Conservation (phyloP, 2,113 vertebrate species). For the Theristicus caerulescens region DNA sequence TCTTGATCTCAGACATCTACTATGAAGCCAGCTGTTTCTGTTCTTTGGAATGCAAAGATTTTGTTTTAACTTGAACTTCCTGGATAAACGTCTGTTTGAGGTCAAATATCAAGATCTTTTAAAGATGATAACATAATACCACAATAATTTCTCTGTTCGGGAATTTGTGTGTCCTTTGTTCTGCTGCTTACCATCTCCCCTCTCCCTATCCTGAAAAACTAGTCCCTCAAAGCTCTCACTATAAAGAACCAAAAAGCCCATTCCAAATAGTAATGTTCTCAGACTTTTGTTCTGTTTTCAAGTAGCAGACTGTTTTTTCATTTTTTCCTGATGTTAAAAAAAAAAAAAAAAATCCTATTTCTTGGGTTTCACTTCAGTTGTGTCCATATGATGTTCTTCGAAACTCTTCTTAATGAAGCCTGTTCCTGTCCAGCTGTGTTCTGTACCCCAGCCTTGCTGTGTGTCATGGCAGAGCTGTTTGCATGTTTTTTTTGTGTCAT, state of each 20-base stretch:
- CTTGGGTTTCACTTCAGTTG: background rate
- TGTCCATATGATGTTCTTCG: background rate
- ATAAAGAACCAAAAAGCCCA: background rate
- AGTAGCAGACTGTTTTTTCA: background rate
- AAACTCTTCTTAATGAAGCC: background rate
- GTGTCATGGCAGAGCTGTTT: background rate
- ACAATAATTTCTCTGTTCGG: background rate
- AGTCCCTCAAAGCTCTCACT: background rate
- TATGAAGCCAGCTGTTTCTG: background rate
- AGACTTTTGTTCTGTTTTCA: background rate
- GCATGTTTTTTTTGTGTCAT: background rate
- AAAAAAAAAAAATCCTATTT: background rate
- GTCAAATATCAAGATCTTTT: background rate
- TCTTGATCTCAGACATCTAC: background rate
- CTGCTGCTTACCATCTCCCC: background rate
- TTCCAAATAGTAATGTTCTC: background rate
- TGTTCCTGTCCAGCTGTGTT: background rate
- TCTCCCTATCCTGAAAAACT: background rate
- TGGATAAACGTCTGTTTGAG: background rate
- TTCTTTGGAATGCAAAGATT: background rate
- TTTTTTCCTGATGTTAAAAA: background rate
- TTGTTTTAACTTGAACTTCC: background rate
- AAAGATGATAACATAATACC: background rate
- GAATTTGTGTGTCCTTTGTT: background rate
- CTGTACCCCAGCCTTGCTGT: background rate